Percentiles rank a stretch among this genome's conserved stretches.
phyloP scores from a whole-genome alignment of 1,140 invertebrate species.

The Cylas formicarius region DNA sequence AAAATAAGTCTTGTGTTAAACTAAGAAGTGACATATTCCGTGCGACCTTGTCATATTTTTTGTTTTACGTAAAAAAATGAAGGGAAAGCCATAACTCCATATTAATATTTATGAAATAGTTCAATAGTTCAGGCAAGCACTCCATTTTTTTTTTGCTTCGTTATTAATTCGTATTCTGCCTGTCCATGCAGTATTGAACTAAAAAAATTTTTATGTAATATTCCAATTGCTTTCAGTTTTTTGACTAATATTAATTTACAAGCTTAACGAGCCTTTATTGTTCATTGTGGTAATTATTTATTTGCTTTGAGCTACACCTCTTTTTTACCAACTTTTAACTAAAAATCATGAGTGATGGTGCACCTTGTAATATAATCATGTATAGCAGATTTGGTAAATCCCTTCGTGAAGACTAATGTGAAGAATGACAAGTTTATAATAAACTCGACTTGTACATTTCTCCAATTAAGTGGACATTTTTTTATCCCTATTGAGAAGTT shows the following conservation, averaged over 20 bases:
- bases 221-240: background rate
- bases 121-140: too few species aligned
- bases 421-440: background rate
- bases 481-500: background rate
- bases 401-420: background rate
- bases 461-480: too few species aligned
- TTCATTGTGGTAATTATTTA: background rate
- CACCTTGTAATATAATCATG: background rate
- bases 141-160: too few species aligned
- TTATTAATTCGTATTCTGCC: constrained; percentile 2
- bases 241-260: background rate
- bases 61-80: too few species aligned
- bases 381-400: background rate
- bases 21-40: too few species aligned
- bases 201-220: background rate
- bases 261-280: background rate
- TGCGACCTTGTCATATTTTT: too few species aligned
- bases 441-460: too few species aligned
- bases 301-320: background rate
- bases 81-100: too few species aligned
- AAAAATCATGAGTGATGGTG: background rate
- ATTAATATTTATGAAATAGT: too few species aligned
- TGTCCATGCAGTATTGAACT: background rate
- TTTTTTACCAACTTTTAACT: background rate
- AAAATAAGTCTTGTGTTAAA: too few species aligned